These are phyloP conservation scores for Greenwoodochromis staneri DNA, from an alignment of 2,113 vertebrate genomes.

Conservation along the genomic window DNA sequence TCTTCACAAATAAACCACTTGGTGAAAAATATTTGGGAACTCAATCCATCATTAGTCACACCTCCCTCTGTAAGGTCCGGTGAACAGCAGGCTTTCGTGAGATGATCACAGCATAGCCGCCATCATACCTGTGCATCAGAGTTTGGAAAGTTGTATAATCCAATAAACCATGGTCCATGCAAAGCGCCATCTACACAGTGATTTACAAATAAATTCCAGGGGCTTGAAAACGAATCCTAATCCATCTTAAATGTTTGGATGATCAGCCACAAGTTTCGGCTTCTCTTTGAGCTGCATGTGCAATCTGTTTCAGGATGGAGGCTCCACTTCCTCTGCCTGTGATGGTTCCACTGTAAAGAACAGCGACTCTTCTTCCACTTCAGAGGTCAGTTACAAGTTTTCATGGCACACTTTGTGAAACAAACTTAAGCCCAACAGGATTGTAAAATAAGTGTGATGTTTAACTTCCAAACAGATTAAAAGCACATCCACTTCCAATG, in stretches of 20 bases:
- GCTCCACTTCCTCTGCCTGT: conserved; percentile 80
- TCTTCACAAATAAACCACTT: not conserved
- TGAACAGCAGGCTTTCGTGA: not conserved
- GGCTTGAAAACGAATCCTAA: not conserved
- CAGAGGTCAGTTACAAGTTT: not conserved
- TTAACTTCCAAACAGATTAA: not conserved
- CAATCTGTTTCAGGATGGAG: conserved; percentile 69
- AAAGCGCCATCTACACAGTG: not conserved
- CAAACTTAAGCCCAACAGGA: not conserved
- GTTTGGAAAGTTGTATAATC: not conserved
- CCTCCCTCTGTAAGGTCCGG: not conserved
- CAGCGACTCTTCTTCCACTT: conserved; percentile 57
- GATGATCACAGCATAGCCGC: not conserved
- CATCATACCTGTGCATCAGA: not conserved
- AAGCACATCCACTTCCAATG: not conserved
- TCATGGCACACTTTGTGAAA: not conserved
- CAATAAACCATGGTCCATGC: not conserved
- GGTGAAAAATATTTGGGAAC: not conserved
- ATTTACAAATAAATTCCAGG: not conserved
- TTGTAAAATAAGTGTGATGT: not conserved
- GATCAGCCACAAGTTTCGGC: not conserved
- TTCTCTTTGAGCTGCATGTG: not conserved
- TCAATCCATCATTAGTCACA: not conserved
- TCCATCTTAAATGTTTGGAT: not conserved
- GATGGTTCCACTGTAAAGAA: conserved; percentile 50